Evolutionary conservation across 1,140 invertebrate genomes (phyloP).

Genomic region (Brachionus plicatilis): DNA sequence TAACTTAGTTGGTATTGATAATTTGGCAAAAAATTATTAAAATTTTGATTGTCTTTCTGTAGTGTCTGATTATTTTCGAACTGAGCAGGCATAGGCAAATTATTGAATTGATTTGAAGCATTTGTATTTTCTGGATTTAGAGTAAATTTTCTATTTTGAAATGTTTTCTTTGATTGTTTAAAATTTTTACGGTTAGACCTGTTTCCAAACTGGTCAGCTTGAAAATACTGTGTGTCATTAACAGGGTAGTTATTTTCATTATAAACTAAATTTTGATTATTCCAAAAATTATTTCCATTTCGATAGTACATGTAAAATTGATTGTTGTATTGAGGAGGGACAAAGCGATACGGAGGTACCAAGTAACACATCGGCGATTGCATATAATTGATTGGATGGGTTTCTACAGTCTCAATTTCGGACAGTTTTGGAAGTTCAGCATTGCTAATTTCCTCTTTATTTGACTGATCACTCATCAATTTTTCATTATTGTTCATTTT

Average conservation of each 20-base stretch:
- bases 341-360: background rate
- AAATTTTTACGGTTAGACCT: background rate
- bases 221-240: background rate
- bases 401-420: background rate
- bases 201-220: background rate
- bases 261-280: background rate
- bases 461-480: background rate
- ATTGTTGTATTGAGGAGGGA: background rate
- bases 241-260: background rate
- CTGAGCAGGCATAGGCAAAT: background rate
- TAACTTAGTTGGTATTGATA: background rate
- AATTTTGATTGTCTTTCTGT: background rate
- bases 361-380: background rate
- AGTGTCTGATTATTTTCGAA: background rate
- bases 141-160: background rate
- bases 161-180: background rate
- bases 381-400: background rate
- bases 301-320: background rate
- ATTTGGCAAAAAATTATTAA: background rate
- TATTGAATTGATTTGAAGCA: background rate
- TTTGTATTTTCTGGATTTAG: background rate
- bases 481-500: background rate
- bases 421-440: background rate
- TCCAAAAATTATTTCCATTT: background rate
- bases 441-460: background rate